Evolutionary conservation across 2,888 invertebrate species (phyloP).

Genomic region (Podotricha telesiphe): DNA sequence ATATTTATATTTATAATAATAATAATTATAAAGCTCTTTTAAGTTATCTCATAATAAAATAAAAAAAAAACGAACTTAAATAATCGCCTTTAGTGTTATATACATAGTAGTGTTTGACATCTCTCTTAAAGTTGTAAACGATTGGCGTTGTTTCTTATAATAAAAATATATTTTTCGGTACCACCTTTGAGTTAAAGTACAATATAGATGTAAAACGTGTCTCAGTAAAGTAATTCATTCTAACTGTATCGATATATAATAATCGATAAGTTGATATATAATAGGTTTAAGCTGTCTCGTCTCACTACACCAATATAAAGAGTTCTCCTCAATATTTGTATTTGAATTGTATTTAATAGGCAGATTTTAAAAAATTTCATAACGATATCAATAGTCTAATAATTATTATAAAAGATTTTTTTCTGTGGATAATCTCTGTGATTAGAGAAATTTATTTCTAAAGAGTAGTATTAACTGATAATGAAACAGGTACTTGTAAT

Average conservation of each 20-base stretch:
- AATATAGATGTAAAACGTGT: conserved; percentile 77
- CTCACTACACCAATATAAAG: conserved; percentile 73
- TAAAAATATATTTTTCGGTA: conserved; percentile 78
- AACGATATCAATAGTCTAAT: conserved; percentile 79
- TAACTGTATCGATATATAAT: conserved; percentile 74
- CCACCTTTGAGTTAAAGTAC: conserved; percentile 83
- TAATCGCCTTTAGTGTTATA: conserved; percentile 70
- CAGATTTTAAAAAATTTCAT: conserved; percentile 76
- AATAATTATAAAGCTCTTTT: conserved; percentile 54
- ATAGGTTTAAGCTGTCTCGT: conserved; percentile 77
- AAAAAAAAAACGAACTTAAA: conserved; percentile 59
- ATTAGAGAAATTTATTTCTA: conserved; percentile 79
- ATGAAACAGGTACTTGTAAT: conserved; percentile 60
- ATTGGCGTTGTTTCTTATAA: conserved; percentile 75
- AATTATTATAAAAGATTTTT: conserved; percentile 58
- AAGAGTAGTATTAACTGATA: conserved; percentile 80
- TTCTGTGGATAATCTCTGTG: conserved; percentile 82
- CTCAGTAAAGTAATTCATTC: conserved; percentile 71
- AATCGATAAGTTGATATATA: conserved; percentile 72
- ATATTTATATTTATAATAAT: conserved; percentile 56
- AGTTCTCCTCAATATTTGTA: conserved; percentile 72
- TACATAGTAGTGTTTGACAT: conserved; percentile 60
- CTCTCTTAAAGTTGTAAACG: conserved; percentile 67
- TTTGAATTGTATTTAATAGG: conserved; percentile 67
- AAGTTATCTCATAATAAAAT: conserved; percentile 75